Evolutionary conservation across 2,797 vertebrate species (phyloP), one percentile per base, ranked within the genome.

Genomic region (Hoplostethus atlanticus): DNA sequence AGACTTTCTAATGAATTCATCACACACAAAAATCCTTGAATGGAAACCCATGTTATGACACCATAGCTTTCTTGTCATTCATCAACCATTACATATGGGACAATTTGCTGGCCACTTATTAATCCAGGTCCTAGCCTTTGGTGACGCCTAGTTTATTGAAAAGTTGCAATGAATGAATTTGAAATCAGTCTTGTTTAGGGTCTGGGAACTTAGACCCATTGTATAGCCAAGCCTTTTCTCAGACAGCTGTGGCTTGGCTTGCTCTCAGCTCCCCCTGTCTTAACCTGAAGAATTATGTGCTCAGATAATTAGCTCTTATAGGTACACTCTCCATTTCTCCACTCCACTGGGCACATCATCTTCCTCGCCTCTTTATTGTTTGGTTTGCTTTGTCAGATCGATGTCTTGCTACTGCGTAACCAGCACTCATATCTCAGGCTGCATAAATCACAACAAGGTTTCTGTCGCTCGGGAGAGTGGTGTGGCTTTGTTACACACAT

Each of bases 371-470:
- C 93, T 95, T 95, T 94, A 95, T 94, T 95, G 94, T 95, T 95
- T 95, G 93, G 91, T 95, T 95, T 94, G 93, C 93, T 94, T 93
- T 94, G 94, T 94, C 94, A 94, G 93, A 95, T 95, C 94, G 92
- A 95, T 94, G 94, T 95, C 92, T 94, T 94, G 94, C 94, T 94
- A 94, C 94, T 89, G 92, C 91, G 93, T 95, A 94, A 94, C 93
- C 93, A 94, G 94, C 93, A 90, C 93, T 95, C 93, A 94, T 92
- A 93, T 92, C 93, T 93, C 92, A 92, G 90, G 87, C 87, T 90
- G 93, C 92, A 94, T 95, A 94, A 95, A 95, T 95, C 93, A 94
- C 92, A 90, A 93, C 93, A 94, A 94, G 93, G 93, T 93, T 93
- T 94, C 93, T 94, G 93, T 94, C 92, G 92, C 92, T 94, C 67